These are phyloP conservation scores for Vidua chalybeata DNA, from an alignment of 2,113 vertebrate genomes.

Conservation along the genomic window DNA sequence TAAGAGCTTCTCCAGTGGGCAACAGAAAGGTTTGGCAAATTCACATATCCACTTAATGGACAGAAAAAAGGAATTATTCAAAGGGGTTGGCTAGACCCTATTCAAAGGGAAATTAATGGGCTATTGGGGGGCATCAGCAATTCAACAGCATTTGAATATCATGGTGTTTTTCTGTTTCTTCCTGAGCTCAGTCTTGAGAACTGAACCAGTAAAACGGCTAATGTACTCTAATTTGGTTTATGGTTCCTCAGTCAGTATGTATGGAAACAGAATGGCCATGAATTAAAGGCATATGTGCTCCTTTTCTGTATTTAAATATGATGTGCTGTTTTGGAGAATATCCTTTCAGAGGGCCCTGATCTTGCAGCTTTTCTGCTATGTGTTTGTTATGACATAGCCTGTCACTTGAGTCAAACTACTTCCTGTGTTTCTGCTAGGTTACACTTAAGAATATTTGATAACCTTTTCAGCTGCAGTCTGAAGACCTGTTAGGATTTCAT, in stretches of 20 bases:
- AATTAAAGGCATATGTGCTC: background rate
- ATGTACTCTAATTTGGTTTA: background rate
- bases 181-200: background rate
- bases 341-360: background rate
- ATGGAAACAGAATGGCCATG: background rate
- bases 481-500: background rate
- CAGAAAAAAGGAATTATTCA: background rate
- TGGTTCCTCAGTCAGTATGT: background rate
- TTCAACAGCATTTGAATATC: background rate
- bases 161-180: background rate
- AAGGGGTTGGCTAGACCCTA: too few relatives aligned
- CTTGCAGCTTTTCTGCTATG: background rate
- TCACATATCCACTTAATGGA: background rate
- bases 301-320: background rate
- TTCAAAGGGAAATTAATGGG: background rate
- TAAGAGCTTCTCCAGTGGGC: background rate
- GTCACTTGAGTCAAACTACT: background rate
- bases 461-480: background rate
- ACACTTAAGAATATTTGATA: background rate
- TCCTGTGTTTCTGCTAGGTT: background rate
- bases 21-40: background rate
- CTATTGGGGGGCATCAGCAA: background rate
- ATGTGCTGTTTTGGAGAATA: background rate
- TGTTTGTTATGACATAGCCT: background rate
- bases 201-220: background rate